Conservation (phyloP, 2,797 vertebrate species). For the Oophaga sylvatica region DNA sequence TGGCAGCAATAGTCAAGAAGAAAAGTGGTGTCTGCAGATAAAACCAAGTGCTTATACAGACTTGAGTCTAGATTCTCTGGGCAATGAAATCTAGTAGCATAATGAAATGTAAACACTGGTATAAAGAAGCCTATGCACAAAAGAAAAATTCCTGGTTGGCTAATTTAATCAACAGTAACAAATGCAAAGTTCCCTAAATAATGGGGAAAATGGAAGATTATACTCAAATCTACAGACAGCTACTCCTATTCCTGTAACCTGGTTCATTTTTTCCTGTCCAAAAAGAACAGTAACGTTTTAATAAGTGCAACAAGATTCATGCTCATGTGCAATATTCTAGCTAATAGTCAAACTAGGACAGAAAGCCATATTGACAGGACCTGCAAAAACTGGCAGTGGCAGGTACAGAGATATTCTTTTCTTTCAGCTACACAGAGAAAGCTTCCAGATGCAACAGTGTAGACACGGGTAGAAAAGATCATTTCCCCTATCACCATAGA, state of each 20-base stretch:
- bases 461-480: neutral
- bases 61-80: neutral
- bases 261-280: neutral
- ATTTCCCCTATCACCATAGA: neutral
- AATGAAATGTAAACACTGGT: neutral
- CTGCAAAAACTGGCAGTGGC: neutral
- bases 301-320: slow-evolving; percentile 34
- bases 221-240: neutral
- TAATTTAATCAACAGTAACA: neutral
- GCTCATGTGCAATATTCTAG: no score
- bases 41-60: neutral
- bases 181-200: neutral
- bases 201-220: neutral
- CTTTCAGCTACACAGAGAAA: slow-evolving; percentile 14
- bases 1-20: neutral
- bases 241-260: neutral
- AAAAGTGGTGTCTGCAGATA: neutral
- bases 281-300: slow-evolving; percentile 19
- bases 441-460: neutral
- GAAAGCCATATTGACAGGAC: neutral
- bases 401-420: neutral
- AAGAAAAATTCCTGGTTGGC: neutral
- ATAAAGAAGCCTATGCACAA: neutral
- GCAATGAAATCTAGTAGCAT: neutral
- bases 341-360: neutral